Evolutionary conservation across 2,797 vertebrate species (phyloP), one percentile per base, ranked within the genome.

Genomic region (Myotis planiceps): DNA sequence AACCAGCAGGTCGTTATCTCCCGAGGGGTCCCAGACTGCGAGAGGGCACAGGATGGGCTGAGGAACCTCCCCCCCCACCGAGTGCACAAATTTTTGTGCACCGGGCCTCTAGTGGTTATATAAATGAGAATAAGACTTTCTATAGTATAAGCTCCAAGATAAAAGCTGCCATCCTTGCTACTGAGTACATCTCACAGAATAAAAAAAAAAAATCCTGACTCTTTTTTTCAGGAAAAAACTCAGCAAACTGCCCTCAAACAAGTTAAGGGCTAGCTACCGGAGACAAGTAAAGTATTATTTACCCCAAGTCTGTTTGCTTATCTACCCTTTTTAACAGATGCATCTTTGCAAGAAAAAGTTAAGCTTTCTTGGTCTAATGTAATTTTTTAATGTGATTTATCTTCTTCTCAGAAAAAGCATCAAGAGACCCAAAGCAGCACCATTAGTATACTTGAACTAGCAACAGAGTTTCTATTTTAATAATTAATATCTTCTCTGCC

Each of bases 321-420:
- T 53, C 10, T 74, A 49, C 4, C 7, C 27, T 7, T 25, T 25
- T 84, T 72, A 95, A 74, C 32, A 82, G n/a, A 9, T 84, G 13
- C 6, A 58, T 51, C 68, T 72, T 95, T 80, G 34, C 58, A 79
- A 71, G 63, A 32, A 87, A 94, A 75, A 74, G 19, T 76, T 94
- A 63, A 89, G 9, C 32, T 53, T 95, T 92, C 58, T 76, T 87
- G 29, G 27, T 63, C 19, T 95, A 92, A 72, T 68, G 32, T 79
- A 25, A 72, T 69, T 76, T 82, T 65, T 55, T 32, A 88, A 88
- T 39, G 2, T 34, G 25, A 88, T 65, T 85, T 95, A 23, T 88
- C 53, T 66, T 93, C 66, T 72, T 93, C 66, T 72, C 88, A 45
- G 21, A 13, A 60, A 93, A 96, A 80, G 16, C 58, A 86, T 90